Conservation (phyloP, 2,113 vertebrate species). For the Emydocephalus ijimae region DNA sequence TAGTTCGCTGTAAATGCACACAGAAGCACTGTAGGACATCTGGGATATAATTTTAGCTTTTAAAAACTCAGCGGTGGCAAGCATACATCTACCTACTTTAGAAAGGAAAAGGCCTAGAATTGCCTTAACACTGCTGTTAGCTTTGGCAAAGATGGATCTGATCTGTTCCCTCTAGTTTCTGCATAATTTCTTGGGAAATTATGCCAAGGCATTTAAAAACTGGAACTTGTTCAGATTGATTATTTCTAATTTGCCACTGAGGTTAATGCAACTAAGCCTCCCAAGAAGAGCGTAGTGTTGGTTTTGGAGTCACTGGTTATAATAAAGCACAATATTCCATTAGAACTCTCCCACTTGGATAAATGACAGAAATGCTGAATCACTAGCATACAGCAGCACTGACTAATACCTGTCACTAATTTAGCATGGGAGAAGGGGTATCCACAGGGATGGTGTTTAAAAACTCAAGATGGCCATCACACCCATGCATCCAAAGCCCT, state of each 20-base stretch:
- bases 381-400: not conserved
- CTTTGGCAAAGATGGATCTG: not conserved
- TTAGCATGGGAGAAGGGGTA: not conserved
- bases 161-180: not conserved
- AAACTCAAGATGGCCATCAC: not conserved
- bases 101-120: not conserved
- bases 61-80: not conserved
- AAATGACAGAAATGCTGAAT: not conserved
- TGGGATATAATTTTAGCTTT: not conserved
- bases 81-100: not conserved
- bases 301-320: not conserved
- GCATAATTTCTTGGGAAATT: not conserved
- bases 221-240: not conserved
- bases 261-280: not conserved
- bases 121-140: not conserved
- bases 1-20: not conserved
- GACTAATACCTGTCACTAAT: not conserved
- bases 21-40: not conserved
- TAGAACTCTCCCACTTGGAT: not conserved
- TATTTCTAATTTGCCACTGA: not conserved
- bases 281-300: not conserved
- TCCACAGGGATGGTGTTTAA: not conserved
- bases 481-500: not conserved
- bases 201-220: not conserved
- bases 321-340: not conserved